Conservation (phyloP, 2,888 invertebrate species). For the Epiblema foenella region DNA sequence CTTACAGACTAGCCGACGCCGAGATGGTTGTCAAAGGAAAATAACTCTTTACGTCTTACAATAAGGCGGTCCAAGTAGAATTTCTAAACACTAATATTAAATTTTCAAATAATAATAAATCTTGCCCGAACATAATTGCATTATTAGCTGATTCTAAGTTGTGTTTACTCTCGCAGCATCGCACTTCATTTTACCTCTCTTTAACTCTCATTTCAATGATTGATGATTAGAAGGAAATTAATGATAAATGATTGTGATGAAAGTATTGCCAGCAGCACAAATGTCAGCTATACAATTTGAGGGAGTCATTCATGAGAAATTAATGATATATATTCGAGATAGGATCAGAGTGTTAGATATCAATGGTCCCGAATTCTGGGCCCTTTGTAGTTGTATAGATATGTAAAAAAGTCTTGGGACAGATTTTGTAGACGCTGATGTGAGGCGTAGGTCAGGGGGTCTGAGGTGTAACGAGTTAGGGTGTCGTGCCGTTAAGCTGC, state of each 20-base stretch:
- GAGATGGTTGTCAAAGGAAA: slow-evolving; percentile 47
- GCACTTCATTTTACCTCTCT: slow-evolving; percentile 83
- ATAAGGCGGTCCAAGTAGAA: slow-evolving; percentile 28
- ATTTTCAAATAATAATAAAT: slow-evolving; percentile 70
- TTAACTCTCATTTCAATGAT: slow-evolving; percentile 83
- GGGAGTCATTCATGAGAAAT: slow-evolving; percentile 75
- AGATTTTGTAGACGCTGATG: slow-evolving; percentile 23
- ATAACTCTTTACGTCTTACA: slow-evolving; percentile 46
- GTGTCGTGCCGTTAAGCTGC: neutral
- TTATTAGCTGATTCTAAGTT: slow-evolving; percentile 70
- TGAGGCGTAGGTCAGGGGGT: slow-evolving; percentile 19
- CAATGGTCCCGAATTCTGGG: slow-evolving; percentile 22
- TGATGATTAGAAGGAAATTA: slow-evolving; percentile 69
- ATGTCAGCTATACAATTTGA: slow-evolving; percentile 77
- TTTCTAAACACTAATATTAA: slow-evolving; percentile 30
- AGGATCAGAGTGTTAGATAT: slow-evolving; percentile 32
- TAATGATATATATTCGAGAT: slow-evolving; percentile 69
- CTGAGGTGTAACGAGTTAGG: slow-evolving; percentile 7
- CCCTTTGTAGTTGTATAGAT: slow-evolving; percentile 31
- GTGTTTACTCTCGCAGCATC: slow-evolving; percentile 72
- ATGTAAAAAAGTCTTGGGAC: slow-evolving; percentile 23
- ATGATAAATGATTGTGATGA: slow-evolving; percentile 81
- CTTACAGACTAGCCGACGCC: slow-evolving; percentile 62
- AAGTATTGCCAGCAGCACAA: slow-evolving; percentile 64
- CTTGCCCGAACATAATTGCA: slow-evolving; percentile 72